Base-by-base conservation (phyloP, 2,888 invertebrate species). In the Polyommatus iphigenia region DNA sequence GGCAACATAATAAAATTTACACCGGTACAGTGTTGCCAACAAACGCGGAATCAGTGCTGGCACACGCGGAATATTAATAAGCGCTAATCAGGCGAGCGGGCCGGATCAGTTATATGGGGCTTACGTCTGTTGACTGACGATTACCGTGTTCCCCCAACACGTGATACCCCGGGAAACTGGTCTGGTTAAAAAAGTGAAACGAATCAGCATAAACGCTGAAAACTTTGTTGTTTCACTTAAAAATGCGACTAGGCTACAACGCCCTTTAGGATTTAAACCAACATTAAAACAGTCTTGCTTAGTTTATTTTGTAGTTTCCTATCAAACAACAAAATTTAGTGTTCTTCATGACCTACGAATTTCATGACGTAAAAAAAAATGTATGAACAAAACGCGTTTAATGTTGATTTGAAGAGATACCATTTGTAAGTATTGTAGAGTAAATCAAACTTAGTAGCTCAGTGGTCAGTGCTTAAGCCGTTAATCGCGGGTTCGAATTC, bases 31-130 rank as follows among this genome's bases (percentile, higher is more conserved):
- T 54, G 77, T 15, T 67, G 71, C 54, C 77, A 54, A 41, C 41
- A 41, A 73, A 20, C 41, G 46, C 79, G 78, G 78, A 82, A 81
- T 81, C 81, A 82, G 79, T 80, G 81, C 77, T 81, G 81, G 78
- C 81, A 81, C 81, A 82, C 79, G 76, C 76, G 67, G 86, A 85
- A 88, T 88, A 86, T 85, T 86, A 87, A 88, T 84, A 83, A 81
- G 82, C 83, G 82, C 85, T 87, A 85, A 85, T 87, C 85, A 87
- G 10, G 29, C 76, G 80, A 80, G 83, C 82, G 82, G 81, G 80
- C 71, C 78, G 80, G 46, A 73, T 72, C 73, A 73, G 46, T 41
- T 73, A 73, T 29, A 77, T 50, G 77, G 71, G 78, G 62, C 46
- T 79, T 80, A 80, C 81, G 83, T 82, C 20, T 36, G 29, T 71